phyloP scores from a whole-genome alignment of 2,888 invertebrate genomes.

The Pardosa pseudoannulata region DNA sequence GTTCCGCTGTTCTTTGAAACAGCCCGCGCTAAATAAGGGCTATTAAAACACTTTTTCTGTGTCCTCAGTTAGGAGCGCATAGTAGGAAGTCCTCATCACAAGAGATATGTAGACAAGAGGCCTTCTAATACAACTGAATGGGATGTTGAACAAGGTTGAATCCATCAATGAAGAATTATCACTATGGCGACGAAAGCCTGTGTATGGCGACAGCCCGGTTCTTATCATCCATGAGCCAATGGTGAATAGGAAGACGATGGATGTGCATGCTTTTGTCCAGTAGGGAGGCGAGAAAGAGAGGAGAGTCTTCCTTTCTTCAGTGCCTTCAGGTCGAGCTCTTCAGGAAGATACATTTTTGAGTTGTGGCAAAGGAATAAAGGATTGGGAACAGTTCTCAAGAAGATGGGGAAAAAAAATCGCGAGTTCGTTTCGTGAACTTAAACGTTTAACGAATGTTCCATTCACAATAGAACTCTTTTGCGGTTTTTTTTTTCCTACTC shows the following conservation, averaged over 20 bases:
- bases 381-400: constrained; percentile 8
- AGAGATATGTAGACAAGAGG: constrained; percentile 19
- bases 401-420: constrained; percentile 1
- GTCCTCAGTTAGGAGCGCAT: constrained; percentile 11
- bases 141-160: constrained; percentile 19
- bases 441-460: constrained; percentile 10
- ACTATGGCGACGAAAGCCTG: constrained; percentile 1
- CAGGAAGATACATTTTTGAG: not conserved
- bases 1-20: not conserved
- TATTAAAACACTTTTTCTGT: constrained; percentile 12
- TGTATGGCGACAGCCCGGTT: not conserved
- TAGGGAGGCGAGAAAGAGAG: constrained; percentile 1
- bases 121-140: constrained; percentile 17
- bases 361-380: not conserved
- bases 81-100: constrained; percentile 14
- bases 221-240: not conserved
- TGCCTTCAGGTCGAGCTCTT: not conserved
- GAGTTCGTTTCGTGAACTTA: not conserved
- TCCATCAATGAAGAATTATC: constrained; percentile 10
- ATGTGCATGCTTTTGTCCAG: constrained; percentile 12
- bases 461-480: not conserved
- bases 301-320: not conserved
- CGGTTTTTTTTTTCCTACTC: not conserved
- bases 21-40: constrained; percentile 1
- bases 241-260: constrained; percentile 15